Percentiles rank a stretch among this genome's conserved stretches.
Evolutionary conservation across 2,888 invertebrate species (phyloP).

Genomic region (Tuta absoluta): DNA sequence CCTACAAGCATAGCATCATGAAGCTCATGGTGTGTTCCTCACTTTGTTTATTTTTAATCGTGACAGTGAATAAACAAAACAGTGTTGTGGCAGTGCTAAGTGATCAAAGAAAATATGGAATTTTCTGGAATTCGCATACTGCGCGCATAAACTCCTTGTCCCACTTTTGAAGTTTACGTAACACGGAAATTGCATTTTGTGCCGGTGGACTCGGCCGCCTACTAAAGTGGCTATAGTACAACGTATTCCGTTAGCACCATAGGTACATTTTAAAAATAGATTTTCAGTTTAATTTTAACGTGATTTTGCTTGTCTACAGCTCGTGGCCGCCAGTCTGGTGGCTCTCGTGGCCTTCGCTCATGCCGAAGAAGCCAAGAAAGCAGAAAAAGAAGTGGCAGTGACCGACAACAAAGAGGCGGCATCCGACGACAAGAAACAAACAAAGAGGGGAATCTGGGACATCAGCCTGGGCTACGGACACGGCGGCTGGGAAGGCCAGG

Average conservation of each 20-base stretch:
- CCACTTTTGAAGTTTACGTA: slow-evolving; percentile 52
- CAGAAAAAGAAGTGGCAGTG: slow-evolving; percentile 81
- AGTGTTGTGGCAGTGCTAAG: slow-evolving; percentile 31
- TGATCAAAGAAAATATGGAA: slow-evolving; percentile 32
- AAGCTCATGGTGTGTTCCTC: slow-evolving; percentile 76
- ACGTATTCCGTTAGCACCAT: slow-evolving; percentile 47
- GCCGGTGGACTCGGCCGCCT: slow-evolving; percentile 50
- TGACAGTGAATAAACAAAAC: slow-evolving; percentile 47
- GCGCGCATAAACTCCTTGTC: slow-evolving; percentile 47
- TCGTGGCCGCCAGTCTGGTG: slow-evolving; percentile 83
- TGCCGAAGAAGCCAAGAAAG: slow-evolving; percentile 81
- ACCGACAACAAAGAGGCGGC: slow-evolving; percentile 78
- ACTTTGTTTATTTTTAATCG: slow-evolving; percentile 39
- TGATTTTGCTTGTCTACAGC: slow-evolving; percentile 57
- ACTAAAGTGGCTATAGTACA: slow-evolving; percentile 47
- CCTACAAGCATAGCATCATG: slow-evolving; percentile 78
- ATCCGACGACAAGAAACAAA: slow-evolving; percentile 84
- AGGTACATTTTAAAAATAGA: slow-evolving; percentile 18
- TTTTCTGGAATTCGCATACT: slow-evolving; percentile 41
- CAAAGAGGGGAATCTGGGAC: slow-evolving; percentile 85
- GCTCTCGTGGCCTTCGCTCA: slow-evolving; percentile 81
- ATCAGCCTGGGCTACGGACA: slow-evolving; percentile 77
- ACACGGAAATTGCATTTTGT: slow-evolving; percentile 64
- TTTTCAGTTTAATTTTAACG: slow-evolving; percentile 30
- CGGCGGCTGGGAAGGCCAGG: slow-evolving; percentile 46